A percentile compares a stretch with the other conserved stretches of the same genome.
Conservation (phyloP, 2,888 invertebrate genomes). For the Aphodius granarius region DNA sequence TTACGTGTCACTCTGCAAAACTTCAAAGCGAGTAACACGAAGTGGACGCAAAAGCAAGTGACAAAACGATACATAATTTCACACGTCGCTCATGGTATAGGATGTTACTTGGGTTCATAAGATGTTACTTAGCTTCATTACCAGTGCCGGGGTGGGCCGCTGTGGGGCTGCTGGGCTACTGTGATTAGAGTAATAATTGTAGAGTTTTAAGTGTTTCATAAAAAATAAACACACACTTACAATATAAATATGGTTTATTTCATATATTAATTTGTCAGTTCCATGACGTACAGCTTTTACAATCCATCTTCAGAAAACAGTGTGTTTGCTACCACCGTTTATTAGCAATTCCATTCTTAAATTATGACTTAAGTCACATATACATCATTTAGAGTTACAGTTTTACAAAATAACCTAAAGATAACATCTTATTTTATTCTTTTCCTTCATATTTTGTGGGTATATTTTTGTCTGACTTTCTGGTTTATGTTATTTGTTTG, state of each 20-base stretch:
- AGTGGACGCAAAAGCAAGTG: too few species aligned
- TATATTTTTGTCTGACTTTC: not conserved
- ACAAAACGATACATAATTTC: too few species aligned
- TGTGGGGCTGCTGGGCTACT: too few species aligned
- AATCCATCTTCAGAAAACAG: conserved; percentile 18
- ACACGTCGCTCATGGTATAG: too few species aligned
- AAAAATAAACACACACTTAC: conserved; percentile 35
- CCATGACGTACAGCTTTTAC: conserved; percentile 41
- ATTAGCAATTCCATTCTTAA: conserved; percentile 26
- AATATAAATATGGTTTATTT: conserved; percentile 54
- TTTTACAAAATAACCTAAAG: conserved; percentile 40
- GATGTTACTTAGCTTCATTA: too few species aligned
- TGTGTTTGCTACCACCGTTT: not conserved
- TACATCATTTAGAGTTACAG: conserved; percentile 34
- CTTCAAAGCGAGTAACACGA: too few species aligned
- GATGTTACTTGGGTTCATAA: too few species aligned
- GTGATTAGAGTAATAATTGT: too few species aligned
- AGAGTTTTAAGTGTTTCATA: too few species aligned
- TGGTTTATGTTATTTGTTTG: not conserved
- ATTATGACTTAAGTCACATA: conserved; percentile 23
- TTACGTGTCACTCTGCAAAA: too few species aligned
- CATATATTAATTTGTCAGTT: conserved; percentile 49
- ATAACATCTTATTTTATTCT: conserved; percentile 14
- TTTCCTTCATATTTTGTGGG: not conserved
- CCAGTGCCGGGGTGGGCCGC: too few species aligned